Base-by-base conservation (phyloP, 2,797 vertebrate genomes). In the Telmatherina bonti region DNA sequence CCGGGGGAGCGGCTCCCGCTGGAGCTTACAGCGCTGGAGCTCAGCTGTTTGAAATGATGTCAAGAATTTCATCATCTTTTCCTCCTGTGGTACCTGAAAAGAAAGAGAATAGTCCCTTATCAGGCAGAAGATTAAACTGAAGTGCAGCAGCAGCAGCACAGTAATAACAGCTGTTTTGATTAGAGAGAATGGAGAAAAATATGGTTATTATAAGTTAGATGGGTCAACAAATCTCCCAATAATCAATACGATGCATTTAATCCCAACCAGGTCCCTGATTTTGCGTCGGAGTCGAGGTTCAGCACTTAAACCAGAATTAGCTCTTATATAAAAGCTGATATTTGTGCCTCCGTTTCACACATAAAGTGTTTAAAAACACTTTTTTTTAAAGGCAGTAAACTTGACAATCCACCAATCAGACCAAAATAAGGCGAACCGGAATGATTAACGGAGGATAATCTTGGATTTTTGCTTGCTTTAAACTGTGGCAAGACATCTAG, bases 401-500 rank as follows among this genome's bases (percentile, higher is more conserved):
- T 65, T n/a, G n/a, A n/a, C n/a, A n/a, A n/a, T n/a, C n/a, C n/a
- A 52, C 6, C 49, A 65, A 72, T n/a, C 35, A 65, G 70, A 77
- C 70, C 43, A 49, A 65, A 67, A 54, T 26, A 38, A 51, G 31
- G 62, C 38, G 36, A 62, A 38, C 4, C 55, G 55, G 61, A 76
- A 36, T 8, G 33, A 4, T 72, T 41, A 65, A n/a, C 51, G 38
- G 18, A 65, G 58, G 27, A 66, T 60, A 41, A 78, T 43, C 35
- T 71, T 76, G 65, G 51, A 36, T 63, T 78, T 76, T 53, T 20
- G 31, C 78, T 86, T 22, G 62, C 70, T 56, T 79, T 65, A 76
- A 87, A 82, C 77, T 85, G 77, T 90, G 85, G 78, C 60, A 76
- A 86, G 67, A 82, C 81, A 83, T 87, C 62, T 83, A 68, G 79